Conservation (phyloP, 1,140 invertebrate species). For the Hylaeus anthracinus region DNA sequence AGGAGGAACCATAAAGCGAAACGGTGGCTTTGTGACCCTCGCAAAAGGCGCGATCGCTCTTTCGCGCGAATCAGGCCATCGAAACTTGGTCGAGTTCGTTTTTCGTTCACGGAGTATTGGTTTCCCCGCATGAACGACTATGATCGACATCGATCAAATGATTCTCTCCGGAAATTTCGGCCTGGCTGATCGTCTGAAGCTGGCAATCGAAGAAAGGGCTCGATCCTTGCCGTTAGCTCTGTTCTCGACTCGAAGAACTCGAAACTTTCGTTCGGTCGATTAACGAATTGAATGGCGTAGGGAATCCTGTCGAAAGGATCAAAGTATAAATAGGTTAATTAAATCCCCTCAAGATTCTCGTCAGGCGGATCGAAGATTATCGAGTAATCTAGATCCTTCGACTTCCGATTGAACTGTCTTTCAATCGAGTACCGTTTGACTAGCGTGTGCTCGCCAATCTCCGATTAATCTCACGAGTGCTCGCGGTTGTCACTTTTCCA, state of each 20-base stretch:
- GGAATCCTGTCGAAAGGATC: no score
- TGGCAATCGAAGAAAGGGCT: background rate
- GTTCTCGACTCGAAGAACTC: no score
- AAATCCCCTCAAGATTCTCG: no score
- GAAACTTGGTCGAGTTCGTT: conserved; percentile 19
- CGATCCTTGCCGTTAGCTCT: no score
- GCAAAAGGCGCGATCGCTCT: conserved; percentile 17
- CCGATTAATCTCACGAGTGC: no score
- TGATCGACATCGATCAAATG: background rate
- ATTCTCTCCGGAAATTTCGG: background rate
- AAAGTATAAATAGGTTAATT: no score
- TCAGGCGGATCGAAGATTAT: no score
- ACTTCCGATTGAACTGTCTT: no score
- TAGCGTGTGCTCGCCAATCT: no score
- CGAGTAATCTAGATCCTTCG: no score
- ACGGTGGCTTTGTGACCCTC: conserved; percentile 15
- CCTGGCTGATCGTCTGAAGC: background rate
- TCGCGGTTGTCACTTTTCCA: background rate
- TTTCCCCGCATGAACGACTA: conserved; percentile 16
- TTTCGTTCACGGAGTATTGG: conserved; percentile 46
- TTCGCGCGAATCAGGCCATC: conserved; percentile 27
- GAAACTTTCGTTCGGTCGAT: no score
- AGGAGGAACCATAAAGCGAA: background rate
- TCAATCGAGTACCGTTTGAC: background rate
- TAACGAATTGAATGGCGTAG: no score